A percentile compares a stretch with the other conserved stretches of the same genome.
Evolutionary conservation across 2,113 vertebrate genomes (phyloP).

Genomic region (Oryzias celebensis): DNA sequence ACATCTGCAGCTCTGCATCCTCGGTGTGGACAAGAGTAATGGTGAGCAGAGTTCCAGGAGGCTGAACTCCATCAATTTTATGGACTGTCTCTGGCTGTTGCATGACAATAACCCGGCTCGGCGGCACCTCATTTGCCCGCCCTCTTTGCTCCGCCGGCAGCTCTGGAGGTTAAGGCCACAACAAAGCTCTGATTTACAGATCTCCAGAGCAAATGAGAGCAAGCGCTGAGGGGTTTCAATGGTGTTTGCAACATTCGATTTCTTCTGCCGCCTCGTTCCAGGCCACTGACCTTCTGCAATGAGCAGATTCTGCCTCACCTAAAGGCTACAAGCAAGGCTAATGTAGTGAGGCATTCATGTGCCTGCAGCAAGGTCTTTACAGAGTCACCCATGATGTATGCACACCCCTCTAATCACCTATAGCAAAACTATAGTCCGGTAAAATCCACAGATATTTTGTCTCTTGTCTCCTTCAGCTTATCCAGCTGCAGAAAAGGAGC

Average conservation of each 20-base stretch:
- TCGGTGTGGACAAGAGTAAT: constrained; percentile 38
- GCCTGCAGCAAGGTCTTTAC: constrained; percentile 35
- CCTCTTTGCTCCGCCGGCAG: constrained; percentile 54
- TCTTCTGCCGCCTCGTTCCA: constrained; percentile 49
- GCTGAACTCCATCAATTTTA: constrained; percentile 65
- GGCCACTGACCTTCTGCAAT: constrained; percentile 64
- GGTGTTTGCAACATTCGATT: constrained; percentile 64
- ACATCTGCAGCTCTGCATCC: constrained; percentile 2
- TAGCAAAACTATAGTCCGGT: constrained; percentile 55
- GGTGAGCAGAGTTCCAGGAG: constrained; percentile 52
- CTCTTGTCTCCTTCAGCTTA: constrained; percentile 62
- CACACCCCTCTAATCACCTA: constrained; percentile 10
- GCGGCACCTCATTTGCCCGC: constrained; percentile 35
- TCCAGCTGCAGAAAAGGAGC: constrained; percentile 72
- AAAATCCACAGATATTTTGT: constrained; percentile 55
- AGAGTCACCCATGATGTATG: constrained; percentile 31
- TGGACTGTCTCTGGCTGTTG: constrained; percentile 44
- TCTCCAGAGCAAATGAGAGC: constrained; percentile 61
- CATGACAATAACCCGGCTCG: constrained; percentile 55
- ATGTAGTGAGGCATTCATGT: constrained; percentile 31
- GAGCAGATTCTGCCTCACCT: constrained; percentile 57
- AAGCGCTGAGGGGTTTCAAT: constrained; percentile 50
- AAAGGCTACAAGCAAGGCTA: constrained; percentile 52
- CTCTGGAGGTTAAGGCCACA: constrained; percentile 61
- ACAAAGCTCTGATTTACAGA: constrained; percentile 66